A percentile compares a stretch with the other conserved stretches of the same genome.
Evolutionary conservation across 2,888 invertebrate genomes (phyloP).

Genomic region (Blastobasis adustella): DNA sequence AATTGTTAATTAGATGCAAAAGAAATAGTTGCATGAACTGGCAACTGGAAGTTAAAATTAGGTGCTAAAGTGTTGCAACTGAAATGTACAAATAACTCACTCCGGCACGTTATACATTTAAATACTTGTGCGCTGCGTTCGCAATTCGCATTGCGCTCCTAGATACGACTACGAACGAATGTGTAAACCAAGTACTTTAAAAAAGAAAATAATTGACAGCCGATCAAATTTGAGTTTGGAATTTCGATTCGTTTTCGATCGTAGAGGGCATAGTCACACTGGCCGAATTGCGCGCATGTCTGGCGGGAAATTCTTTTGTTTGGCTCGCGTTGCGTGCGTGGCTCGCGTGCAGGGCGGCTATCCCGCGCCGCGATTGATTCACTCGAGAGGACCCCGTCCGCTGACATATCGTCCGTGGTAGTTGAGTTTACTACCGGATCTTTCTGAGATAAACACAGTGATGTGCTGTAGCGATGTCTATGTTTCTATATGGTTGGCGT

Average conservation of each 20-base stretch:
- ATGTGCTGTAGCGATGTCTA: no score
- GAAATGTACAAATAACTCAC: conserved; percentile 39
- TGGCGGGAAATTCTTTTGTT: conserved; percentile 5
- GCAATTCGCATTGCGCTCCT: no score
- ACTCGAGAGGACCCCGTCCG: conserved; percentile 23
- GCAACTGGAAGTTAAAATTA: conserved; percentile 51
- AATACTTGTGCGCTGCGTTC: no score
- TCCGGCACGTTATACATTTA: conserved; percentile 3
- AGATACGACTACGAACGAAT: no score
- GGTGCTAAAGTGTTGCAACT: conserved; percentile 46
- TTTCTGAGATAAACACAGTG: no score
- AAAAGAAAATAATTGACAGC: no score
- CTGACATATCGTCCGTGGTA: no score
- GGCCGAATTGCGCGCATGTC: background rate
- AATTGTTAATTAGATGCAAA: conserved; percentile 64
- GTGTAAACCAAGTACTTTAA: background rate
- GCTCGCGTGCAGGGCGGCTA: conserved; percentile 62
- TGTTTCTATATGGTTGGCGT: no score
- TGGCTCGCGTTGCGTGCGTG: conserved; percentile 52
- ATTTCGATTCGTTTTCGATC: background rate
- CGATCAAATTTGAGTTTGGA: no score
- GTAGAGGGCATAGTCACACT: background rate
- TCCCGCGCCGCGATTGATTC: conserved; percentile 64
- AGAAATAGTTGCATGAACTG: conserved; percentile 65
- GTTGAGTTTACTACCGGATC: no score